Evolutionary conservation across 2,797 vertebrate genomes (phyloP).

Genomic region (Eulemur mongoz): DNA sequence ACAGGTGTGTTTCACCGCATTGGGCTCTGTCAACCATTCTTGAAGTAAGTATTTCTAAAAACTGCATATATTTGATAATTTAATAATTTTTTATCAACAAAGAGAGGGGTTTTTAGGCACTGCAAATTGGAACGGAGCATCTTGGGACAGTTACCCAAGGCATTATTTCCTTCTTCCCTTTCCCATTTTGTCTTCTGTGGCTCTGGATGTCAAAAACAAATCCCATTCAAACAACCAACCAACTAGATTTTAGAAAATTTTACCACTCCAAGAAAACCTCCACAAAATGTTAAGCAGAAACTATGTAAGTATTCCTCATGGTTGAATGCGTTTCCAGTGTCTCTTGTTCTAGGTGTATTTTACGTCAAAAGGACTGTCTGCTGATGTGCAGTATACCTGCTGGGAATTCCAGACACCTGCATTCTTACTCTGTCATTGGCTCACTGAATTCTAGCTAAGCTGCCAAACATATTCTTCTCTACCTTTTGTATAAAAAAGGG

Average conservation of each 20-base stretch:
- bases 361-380: neutral
- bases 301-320: neutral
- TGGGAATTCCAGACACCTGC: neutral
- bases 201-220: neutral
- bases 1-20: neutral
- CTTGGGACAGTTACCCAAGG: neutral
- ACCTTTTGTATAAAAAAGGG: neutral
- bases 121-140: neutral
- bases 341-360: neutral
- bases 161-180: neutral
- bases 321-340: neutral
- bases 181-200: neutral
- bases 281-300: neutral
- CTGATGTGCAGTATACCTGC: neutral
- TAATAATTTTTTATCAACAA: neutral
- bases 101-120: neutral
- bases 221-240: neutral
- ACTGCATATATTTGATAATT: neutral
- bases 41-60: slow-evolving; percentile 30
- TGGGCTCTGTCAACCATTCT: neutral
- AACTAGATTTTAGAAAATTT: neutral
- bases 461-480: neutral
- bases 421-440: neutral
- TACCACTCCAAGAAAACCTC: fast-evolving
- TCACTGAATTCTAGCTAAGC: neutral